phyloP scores from a whole-genome alignment of 2,113 vertebrate species.

The Zingel zingel region DNA sequence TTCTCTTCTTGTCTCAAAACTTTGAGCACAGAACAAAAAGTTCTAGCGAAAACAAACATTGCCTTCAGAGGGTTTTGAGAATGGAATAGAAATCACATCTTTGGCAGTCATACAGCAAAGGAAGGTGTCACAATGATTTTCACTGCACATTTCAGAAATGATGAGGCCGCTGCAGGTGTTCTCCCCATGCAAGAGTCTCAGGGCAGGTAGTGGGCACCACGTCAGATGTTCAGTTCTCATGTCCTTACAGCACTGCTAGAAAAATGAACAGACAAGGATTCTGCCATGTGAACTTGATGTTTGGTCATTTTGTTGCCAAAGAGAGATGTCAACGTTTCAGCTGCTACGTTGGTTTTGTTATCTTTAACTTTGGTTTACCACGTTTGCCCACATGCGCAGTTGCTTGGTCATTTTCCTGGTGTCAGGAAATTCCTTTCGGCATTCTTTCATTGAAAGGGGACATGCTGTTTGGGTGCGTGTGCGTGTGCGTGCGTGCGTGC shows the following conservation, averaged over 20 bases:
- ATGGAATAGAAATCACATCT: slow-evolving; percentile 27
- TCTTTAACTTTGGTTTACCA: slow-evolving; percentile 44
- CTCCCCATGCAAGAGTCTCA: slow-evolving; percentile 13
- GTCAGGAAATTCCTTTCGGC: slow-evolving; percentile 76
- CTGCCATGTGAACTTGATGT: slow-evolving; percentile 32
- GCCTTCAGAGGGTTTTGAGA: slow-evolving; percentile 4
- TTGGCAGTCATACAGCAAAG: slow-evolving; percentile 26
- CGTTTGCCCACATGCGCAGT: slow-evolving; percentile 44
- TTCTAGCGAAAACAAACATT: slow-evolving; percentile 15
- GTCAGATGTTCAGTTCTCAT: slow-evolving; percentile 60
- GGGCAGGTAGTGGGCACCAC: slow-evolving; percentile 35
- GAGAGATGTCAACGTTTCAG: slow-evolving; percentile 44
- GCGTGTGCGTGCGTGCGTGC: slow-evolving; percentile 36
- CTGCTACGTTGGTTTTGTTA: slow-evolving; percentile 32
- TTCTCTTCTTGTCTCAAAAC: background rate
- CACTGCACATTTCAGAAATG: slow-evolving; percentile 53
- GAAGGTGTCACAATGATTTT: slow-evolving; percentile 60
- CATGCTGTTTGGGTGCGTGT: slow-evolving; percentile 49
- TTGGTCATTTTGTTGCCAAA: slow-evolving; percentile 15
- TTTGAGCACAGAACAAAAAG: slow-evolving; percentile 12
- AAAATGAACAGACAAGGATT: slow-evolving; percentile 23
- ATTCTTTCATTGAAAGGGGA: slow-evolving; percentile 74
- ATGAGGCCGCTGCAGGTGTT: slow-evolving; percentile 71
- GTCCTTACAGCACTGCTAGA: background rate
- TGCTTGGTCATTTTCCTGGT: slow-evolving; percentile 69